Evolutionary conservation across 2,888 invertebrate genomes (phyloP), one percentile per base, ranked within the genome.

Genomic region (Heliconius ethilla): DNA sequence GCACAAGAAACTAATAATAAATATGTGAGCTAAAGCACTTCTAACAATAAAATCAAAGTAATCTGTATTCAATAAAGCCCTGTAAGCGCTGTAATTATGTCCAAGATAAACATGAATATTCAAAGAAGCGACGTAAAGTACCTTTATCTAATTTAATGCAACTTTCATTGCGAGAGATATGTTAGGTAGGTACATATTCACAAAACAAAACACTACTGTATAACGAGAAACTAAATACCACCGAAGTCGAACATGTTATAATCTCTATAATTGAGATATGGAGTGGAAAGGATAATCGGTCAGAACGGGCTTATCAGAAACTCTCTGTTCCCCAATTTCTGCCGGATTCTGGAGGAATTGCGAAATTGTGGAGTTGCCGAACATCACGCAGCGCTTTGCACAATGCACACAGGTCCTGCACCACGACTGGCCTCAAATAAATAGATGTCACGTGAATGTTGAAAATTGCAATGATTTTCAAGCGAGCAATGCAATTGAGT

Each of bases 361-460:
- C 55, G 55, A 6, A 33, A 33, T 33, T n/a, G n/a, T 55, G 0
- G 55, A 51, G 51, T 15, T n/a, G 10, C 55, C 3, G 55, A 59
- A 59, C 9, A 10, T 18, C 7, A 22, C 3, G 10, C 10, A 9
- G 22, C 55, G 10, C 10, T 55, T 22, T 55, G 22, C 55, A 33
- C 33, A 33, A 1, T 33, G 33, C 40, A 18, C 15, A 18, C 51
- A n/a, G 55, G 0, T 18, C 55, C 22, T 22, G 22, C 55, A 7
- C 55, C 7, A 18, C 18, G 55, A 55, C n/a, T 10, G 55, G 22
- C 55, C 10, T 55, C 3, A 59, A 59, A 59, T 59, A 59, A 59
- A 59, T 45, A n/a, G 66, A 29, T 45, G 33, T 63, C 70, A 69
- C 75, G 37, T 76, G 70, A 76, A 33, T 22, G 63, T 40, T 51